Conservation (phyloP, 2,797 vertebrate species). For the Tachyglossus aculeatus region DNA sequence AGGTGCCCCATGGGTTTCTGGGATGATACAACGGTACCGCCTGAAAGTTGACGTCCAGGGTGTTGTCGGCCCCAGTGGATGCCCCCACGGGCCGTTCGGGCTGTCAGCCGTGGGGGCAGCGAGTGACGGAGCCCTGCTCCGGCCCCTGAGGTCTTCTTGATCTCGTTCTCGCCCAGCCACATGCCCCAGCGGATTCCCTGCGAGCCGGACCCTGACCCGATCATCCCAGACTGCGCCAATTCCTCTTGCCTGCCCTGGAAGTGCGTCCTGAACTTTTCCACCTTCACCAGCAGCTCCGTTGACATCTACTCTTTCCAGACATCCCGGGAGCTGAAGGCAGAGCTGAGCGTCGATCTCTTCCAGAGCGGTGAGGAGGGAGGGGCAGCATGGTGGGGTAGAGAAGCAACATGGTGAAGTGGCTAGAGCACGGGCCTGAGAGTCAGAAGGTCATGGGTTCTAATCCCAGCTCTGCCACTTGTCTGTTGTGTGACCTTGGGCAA, state of each 20-base stretch:
- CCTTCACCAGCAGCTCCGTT: not conserved
- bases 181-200: slow-evolving; percentile 12
- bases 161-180: not conserved
- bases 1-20: too few relatives aligned
- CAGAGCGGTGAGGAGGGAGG: slow-evolving; percentile 58
- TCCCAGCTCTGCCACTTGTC: too few relatives aligned
- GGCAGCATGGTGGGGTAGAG: not conserved
- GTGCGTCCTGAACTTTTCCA: slow-evolving; percentile 15
- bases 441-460: too few relatives aligned
- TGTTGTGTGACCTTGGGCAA: too few relatives aligned
- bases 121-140: too few relatives aligned
- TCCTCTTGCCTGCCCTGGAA: slow-evolving; percentile 4
- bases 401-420: too few relatives aligned
- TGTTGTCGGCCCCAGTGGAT: too few relatives aligned
- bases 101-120: too few relatives aligned
- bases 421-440: too few relatives aligned
- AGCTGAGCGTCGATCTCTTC: slow-evolving; percentile 49
- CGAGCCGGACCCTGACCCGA: not conserved
- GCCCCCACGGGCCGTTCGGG: too few relatives aligned
- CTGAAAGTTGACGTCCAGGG: too few relatives aligned
- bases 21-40: too few relatives aligned
- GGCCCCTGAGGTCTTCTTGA: not conserved
- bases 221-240: not conserved
- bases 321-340: slow-evolving; percentile 28
- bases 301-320: slow-evolving; percentile 57